These are phyloP conservation scores for Poecile montanus DNA, from an alignment of 2,797 vertebrate species.

Conservation along the genomic window DNA sequence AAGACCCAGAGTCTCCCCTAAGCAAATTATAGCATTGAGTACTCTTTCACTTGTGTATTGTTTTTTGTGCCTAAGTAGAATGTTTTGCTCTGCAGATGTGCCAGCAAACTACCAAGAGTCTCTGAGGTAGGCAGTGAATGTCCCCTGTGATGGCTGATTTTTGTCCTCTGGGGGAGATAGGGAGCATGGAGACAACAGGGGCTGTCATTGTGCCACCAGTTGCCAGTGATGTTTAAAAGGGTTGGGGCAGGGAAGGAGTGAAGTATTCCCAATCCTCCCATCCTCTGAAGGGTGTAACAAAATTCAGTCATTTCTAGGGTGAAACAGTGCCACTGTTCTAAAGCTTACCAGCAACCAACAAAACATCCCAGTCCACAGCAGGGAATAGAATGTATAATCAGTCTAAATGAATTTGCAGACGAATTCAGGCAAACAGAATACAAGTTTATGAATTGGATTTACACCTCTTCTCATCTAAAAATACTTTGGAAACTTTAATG, in stretches of 20 bases:
- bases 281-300: not conserved
- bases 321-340: not conserved
- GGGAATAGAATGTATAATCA: not conserved
- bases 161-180: not conserved
- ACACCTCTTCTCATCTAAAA: not conserved
- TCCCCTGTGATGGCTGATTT: not conserved
- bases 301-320: not conserved
- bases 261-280: not conserved
- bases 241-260: not conserved
- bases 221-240: not conserved
- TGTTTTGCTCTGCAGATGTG: not conserved
- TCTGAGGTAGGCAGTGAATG: not conserved
- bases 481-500: not conserved
- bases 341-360: not conserved
- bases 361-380: not conserved
- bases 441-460: not conserved
- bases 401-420: not conserved
- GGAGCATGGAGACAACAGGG: not conserved
- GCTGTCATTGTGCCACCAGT: not conserved
- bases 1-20: not conserved
- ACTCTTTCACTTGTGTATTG: not conserved
- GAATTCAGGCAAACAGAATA: not conserved
- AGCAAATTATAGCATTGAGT: not conserved
- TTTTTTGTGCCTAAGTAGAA: not conserved
- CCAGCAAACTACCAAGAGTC: not conserved